Percentiles rank a stretch among this genome's conserved stretches.
Conservation (phyloP, 2,113 vertebrate species). For the Pedetes capensis region DNA sequence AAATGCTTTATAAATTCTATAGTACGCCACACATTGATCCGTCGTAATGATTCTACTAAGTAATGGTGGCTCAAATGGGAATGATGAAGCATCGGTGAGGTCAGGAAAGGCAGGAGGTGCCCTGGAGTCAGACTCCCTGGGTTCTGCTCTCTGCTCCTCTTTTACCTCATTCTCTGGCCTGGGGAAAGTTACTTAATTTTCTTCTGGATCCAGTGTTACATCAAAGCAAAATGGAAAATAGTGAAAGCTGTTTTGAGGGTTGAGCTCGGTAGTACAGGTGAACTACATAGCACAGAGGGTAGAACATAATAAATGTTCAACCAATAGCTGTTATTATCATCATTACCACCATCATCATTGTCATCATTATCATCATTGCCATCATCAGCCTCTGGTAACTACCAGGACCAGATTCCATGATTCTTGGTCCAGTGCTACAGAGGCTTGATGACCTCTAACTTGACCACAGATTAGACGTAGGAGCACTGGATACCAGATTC, state of each 20-base stretch:
- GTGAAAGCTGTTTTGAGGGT: conserved; percentile 11
- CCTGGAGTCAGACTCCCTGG: neutral
- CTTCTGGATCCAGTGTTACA: neutral
- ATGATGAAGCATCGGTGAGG: neutral
- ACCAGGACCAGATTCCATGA: neutral
- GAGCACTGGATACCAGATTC: neutral
- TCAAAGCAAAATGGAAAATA: neutral
- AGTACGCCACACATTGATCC: rapidly evolving
- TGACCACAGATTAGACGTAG: neutral
- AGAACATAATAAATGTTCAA: neutral
- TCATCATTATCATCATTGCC: neutral
- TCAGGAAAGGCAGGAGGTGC: neutral
- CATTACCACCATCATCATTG: too few species aligned
- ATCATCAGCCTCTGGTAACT: neutral
- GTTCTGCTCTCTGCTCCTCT: neutral
- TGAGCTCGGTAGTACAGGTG: neutral
- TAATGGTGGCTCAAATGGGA: neutral
- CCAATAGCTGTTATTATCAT: rapidly evolving
- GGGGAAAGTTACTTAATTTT: neutral
- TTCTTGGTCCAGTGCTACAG: neutral
- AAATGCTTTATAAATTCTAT: conserved; percentile 4
- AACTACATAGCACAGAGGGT: neutral
- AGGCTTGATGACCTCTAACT: neutral
- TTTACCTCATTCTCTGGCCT: neutral
- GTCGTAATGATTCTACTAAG: neutral